Evolutionary conservation across 2,113 vertebrate species (phyloP), one percentile per base, ranked within the genome.

Genomic region (Vicugna pacos): DNA sequence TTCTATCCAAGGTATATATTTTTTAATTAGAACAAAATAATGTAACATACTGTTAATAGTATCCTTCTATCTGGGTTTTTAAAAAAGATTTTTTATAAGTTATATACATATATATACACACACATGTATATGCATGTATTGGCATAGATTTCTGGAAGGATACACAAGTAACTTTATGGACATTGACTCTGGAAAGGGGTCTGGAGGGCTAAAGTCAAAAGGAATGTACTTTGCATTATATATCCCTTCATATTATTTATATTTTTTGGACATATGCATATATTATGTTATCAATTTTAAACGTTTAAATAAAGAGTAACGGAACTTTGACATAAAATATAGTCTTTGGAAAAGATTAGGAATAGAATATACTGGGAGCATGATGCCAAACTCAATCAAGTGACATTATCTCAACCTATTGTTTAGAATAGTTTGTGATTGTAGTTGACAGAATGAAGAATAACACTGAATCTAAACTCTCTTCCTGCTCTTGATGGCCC

Each of bases 241-340:
- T 65, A 82, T 65, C 19, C 30, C 56, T 92, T 79, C 38, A 54
- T 54, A 48, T 60, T 73, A 67, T 50, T 95, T 95, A 50, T 2
- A 58, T 50, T 65, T 86, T 15, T 88, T 77, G 4, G 38, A 42
- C 1, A 24, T 87, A 83, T 96, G 54, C 13, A 62, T 67, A 56
- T 16, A 88, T 26, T 95, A 11, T 93, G 3, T 82, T 95, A 94
- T 89, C 24, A 50, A 16, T 82, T 92, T 79, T 42, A n/a, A 67
- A 58, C 80, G 32, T 87, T 67, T 89, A 54, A 93, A 24, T 69
- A 90, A 90, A 88, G n/a, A 58, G 65, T 91, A 88, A 72, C 87
- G 7, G 64, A n/a, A 38, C 30, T 92, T 79, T 65, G 58, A 60
- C 30, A 20, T 80, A 91, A 96, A 80, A 73, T 62, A 48, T 8